These are phyloP conservation scores for Centropus bengalensis DNA, from an alignment of 2,113 vertebrate genomes.

Conservation along the genomic window DNA sequence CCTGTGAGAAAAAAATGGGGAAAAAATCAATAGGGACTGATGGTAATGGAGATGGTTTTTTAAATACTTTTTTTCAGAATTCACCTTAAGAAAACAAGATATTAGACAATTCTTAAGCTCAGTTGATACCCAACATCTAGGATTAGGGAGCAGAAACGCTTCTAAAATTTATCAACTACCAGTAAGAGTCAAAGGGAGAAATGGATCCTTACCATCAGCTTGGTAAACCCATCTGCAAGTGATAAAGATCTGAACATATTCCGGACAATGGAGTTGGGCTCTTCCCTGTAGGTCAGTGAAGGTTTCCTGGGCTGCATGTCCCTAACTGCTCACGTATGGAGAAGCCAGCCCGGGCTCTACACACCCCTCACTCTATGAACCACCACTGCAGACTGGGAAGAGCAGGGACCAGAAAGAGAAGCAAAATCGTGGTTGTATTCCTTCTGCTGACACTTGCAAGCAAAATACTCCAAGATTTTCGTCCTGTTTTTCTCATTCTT, in stretches of 20 bases:
- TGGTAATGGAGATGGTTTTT: neutral
- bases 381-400: neutral
- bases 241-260: neutral
- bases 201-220: neutral
- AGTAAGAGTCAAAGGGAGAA: neutral
- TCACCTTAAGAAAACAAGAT: neutral
- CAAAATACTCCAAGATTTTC: neutral
- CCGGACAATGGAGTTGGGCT: fast-evolving
- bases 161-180: neutral
- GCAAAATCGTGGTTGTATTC: fast-evolving
- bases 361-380: neutral
- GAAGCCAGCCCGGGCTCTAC: neutral
- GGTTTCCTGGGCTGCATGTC: neutral
- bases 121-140: neutral
- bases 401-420: neutral
- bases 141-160: neutral
- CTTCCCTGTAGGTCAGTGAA: neutral
- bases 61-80: neutral
- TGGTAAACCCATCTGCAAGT: neutral
- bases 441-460: neutral
- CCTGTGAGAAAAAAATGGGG: conserved; percentile 73
- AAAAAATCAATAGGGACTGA: neutral
- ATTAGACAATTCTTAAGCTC: neutral
- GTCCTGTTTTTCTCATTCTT: neutral
- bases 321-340: neutral